phyloP scores from a whole-genome alignment of 2,888 invertebrate genomes.

The Scotopteryx bipunctaria region DNA sequence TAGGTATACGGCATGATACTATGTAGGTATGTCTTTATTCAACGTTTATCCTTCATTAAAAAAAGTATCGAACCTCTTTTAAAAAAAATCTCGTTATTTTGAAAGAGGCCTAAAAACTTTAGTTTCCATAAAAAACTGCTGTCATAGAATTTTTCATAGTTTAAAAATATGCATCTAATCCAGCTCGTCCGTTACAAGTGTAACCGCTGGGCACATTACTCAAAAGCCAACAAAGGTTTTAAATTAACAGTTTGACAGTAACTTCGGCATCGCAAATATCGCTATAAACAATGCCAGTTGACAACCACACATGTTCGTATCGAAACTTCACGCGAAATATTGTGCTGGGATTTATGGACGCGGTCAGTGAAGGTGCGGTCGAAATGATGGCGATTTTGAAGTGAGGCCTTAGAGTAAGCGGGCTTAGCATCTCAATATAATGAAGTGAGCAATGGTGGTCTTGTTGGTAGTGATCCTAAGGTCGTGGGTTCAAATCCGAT shows the following conservation, averaged over 20 bases:
- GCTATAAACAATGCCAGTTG: slow-evolving; percentile 35
- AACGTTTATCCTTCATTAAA: too few relatives aligned
- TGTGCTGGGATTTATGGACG: slow-evolving; percentile 68
- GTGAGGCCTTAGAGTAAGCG: too few relatives aligned
- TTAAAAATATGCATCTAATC: slow-evolving; percentile 20
- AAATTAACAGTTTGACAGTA: slow-evolving; percentile 34
- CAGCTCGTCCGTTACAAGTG: slow-evolving; percentile 2
- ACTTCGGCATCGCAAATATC: slow-evolving; percentile 28
- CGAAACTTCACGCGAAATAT: slow-evolving; percentile 58
- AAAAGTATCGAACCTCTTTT: too few relatives aligned
- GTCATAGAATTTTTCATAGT: not conserved
- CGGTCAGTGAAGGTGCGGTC: slow-evolving; percentile 44
- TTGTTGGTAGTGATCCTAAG: too few relatives aligned
- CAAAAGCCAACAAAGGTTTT: slow-evolving; percentile 30
- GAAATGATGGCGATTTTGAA: slow-evolving; percentile 38
- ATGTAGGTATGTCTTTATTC: too few relatives aligned
- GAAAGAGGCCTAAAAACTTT: not conserved
- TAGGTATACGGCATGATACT: too few relatives aligned
- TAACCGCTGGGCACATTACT: slow-evolving; percentile 19
- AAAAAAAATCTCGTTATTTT: too few relatives aligned
- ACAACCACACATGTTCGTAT: slow-evolving; percentile 38
- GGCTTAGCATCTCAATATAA: too few relatives aligned
- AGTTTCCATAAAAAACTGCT: not conserved
- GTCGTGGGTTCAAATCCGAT: too few relatives aligned
- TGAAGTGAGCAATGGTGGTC: too few relatives aligned